A percentile compares a stretch with the other conserved stretches of the same genome.
Conservation (phyloP, 2,113 vertebrate species). For the Syngnathus typhle region DNA sequence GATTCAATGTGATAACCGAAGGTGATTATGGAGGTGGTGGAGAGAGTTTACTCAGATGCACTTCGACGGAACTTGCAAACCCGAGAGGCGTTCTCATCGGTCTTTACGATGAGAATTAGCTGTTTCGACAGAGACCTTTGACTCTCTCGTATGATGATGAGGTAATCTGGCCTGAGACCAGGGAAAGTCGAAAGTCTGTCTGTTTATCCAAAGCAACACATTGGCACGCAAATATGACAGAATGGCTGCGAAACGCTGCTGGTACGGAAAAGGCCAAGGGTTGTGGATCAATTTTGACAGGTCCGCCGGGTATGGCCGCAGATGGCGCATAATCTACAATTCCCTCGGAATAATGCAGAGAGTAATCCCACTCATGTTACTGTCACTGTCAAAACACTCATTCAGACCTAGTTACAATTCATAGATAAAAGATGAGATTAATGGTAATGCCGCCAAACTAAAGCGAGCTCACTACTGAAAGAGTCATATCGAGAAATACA, state of each 20-base stretch:
- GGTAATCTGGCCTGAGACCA: not conserved
- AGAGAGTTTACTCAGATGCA: constrained; percentile 40
- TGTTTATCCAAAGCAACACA: not conserved
- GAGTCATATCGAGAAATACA: not conserved
- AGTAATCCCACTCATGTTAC: constrained; percentile 8
- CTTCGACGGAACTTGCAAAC: constrained; percentile 44
- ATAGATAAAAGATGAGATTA: not conserved
- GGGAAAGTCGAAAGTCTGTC: not conserved
- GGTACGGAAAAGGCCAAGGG: constrained; percentile 59
- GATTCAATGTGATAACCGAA: constrained; percentile 31
- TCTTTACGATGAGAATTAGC: constrained; percentile 39
- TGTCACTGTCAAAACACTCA: constrained; percentile 32
- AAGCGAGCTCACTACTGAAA: no score
- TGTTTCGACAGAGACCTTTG: constrained; percentile 24
- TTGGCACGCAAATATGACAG: constrained; percentile 8
- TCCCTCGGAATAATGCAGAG: constrained; percentile 58
- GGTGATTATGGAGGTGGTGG: constrained; percentile 15
- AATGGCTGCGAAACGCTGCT: constrained; percentile 26
- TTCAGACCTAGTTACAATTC: constrained; percentile 31
- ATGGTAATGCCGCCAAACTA: not conserved
- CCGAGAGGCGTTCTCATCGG: constrained; percentile 27
- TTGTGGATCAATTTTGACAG: constrained; percentile 63
- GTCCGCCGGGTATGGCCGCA: constrained; percentile 53
- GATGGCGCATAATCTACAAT: constrained; percentile 59
- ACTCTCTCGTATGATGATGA: constrained; percentile 3